These are phyloP conservation scores for Potorous gilbertii DNA, from an alignment of 2,797 vertebrate species.

Conservation along the genomic window DNA sequence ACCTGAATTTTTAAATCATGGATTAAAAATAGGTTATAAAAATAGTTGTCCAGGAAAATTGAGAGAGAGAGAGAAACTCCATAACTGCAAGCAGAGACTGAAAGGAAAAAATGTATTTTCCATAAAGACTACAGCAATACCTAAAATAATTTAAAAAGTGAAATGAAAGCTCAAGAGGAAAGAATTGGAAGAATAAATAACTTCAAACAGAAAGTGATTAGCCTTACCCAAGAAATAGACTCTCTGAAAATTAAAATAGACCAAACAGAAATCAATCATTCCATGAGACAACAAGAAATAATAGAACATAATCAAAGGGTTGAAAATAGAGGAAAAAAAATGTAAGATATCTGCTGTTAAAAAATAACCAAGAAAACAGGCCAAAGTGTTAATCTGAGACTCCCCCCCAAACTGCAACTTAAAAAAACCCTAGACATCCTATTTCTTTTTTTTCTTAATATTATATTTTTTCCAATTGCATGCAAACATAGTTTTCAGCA, in stretches of 20 bases:
- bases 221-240: not conserved
- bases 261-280: not conserved
- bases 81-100: not conserved
- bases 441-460: too few species aligned
- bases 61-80: not conserved
- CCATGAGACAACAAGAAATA: not conserved
- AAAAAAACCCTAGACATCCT: not conserved
- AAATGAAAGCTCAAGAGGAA: not conserved
- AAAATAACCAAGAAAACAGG: not conserved
- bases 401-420: not conserved
- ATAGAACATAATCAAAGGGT: not conserved
- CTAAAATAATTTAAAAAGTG: not conserved
- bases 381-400: not conserved
- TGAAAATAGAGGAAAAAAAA: not conserved
- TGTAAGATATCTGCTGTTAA: not conserved
- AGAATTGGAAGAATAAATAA: not conserved
- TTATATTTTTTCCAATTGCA: too few species aligned
- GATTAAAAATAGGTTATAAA: conserved; percentile 16
- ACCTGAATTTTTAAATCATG: not conserved
- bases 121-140: not conserved
- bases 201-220: not conserved
- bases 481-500: too few species aligned
- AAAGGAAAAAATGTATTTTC: not conserved
- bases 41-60: conserved; percentile 29
- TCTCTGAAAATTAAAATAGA: not conserved